Evolutionary conservation across 2,888 invertebrate genomes (phyloP).

Genomic region (Zaprionus lineosus): DNA sequence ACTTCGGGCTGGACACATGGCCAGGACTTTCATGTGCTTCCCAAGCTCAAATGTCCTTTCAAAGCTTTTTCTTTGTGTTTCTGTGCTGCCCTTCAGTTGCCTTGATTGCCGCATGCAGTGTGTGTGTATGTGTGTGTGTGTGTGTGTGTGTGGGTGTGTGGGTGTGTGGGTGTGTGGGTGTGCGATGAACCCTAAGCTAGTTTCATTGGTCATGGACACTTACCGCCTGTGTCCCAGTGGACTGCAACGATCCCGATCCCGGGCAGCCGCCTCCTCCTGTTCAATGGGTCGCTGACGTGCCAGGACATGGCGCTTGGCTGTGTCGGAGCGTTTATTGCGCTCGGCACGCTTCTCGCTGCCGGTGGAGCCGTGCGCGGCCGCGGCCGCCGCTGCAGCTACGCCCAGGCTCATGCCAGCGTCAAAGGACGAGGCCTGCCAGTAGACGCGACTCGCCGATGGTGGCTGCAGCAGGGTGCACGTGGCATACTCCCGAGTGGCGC

Average conservation of each 20-base stretch:
- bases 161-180: too few species aligned
- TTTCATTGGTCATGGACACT: constrained; percentile 11
- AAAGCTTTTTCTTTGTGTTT: not conserved
- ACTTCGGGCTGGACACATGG: too few species aligned
- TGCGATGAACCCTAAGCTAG: not conserved
- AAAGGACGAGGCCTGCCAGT: constrained; percentile 91
- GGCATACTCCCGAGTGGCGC: constrained; percentile 81
- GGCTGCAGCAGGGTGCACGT: constrained; percentile 85
- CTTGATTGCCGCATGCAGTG: too few species aligned
- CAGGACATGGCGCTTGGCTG: constrained; percentile 89
- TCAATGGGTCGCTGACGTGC: constrained; percentile 90
- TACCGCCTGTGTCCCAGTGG: constrained; percentile 80
- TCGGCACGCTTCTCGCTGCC: constrained; percentile 83
- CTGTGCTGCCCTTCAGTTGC: too few species aligned
- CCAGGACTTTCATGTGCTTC: not conserved
- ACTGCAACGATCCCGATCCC: constrained; percentile 62
- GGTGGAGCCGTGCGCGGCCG: constrained; percentile 6
- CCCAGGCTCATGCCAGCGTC: constrained; percentile 84
- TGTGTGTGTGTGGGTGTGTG: too few species aligned
- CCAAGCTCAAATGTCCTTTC: not conserved
- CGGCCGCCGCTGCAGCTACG: constrained; percentile 21
- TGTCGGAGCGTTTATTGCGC: constrained; percentile 85
- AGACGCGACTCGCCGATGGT: constrained; percentile 84
- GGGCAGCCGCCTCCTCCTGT: constrained; percentile 84
- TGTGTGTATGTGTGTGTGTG: too few species aligned